phyloP scores from a whole-genome alignment of 2,113 vertebrate species.

The Triplophysa siluroides region DNA sequence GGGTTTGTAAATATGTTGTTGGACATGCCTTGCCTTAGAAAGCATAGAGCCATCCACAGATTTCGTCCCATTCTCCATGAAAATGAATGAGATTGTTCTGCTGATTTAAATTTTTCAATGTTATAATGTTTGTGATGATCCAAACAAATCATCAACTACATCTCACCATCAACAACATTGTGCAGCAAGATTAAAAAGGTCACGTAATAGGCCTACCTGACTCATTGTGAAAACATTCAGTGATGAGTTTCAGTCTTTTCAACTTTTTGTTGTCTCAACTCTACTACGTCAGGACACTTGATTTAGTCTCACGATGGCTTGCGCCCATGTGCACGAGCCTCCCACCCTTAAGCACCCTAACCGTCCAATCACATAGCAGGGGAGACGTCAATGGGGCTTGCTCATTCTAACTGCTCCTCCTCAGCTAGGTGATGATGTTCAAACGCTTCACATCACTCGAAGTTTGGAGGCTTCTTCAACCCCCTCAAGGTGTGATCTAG shows the following conservation, averaged over 20 bases:
- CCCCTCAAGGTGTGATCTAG: constrained; percentile 44
- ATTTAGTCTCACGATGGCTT: constrained; percentile 44
- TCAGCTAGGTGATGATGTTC: constrained; percentile 4
- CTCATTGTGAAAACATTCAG: constrained; percentile 16
- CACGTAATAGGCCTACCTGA: constrained; percentile 9
- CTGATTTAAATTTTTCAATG: neutral
- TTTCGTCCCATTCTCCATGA: neutral
- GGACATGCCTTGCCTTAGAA: too few relatives aligned
- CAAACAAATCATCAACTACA: neutral
- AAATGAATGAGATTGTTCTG: neutral
- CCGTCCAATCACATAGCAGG: neutral
- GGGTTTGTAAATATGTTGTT: too few relatives aligned
- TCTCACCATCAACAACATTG: constrained; percentile 2
- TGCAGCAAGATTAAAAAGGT: neutral
- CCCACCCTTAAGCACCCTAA: neutral
- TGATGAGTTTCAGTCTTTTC: constrained; percentile 18
- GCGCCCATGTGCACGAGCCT: neutral
- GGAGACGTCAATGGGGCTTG: constrained; percentile 44
- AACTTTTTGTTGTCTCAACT: constrained; percentile 23
- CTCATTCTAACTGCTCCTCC: constrained; percentile 34
- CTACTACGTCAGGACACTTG: constrained; percentile 17
- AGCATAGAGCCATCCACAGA: too few relatives aligned
- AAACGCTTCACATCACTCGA: constrained; percentile 11
- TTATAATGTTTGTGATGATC: neutral
- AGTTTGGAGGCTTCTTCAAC: constrained; percentile 33